Percentiles rank a stretch among this genome's conserved stretches.
These are phyloP conservation scores for Amazona guildingii DNA, from an alignment of 2,113 vertebrate species.

Conservation along the genomic window DNA sequence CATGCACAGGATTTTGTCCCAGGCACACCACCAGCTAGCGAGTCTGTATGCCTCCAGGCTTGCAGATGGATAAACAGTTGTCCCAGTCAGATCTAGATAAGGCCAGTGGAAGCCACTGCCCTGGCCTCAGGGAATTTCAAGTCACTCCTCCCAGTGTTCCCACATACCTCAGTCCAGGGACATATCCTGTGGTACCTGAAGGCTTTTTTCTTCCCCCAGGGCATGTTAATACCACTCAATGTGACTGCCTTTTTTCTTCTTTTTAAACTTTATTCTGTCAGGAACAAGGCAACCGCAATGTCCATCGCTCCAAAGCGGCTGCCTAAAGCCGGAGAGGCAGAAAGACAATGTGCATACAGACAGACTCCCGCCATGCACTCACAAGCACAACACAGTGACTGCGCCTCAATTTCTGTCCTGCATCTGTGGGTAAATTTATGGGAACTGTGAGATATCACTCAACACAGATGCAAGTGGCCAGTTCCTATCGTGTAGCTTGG, in stretches of 20 bases:
- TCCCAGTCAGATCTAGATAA: not conserved
- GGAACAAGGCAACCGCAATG: not conserved
- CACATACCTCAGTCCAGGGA: not conserved
- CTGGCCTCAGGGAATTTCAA: not conserved
- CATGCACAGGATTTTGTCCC: not conserved
- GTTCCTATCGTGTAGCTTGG: not conserved
- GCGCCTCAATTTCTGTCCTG: not conserved
- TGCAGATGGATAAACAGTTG: not conserved
- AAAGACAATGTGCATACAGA: not conserved
- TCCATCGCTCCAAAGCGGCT: rapidly evolving
- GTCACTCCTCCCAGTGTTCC: not conserved
- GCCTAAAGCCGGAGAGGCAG: not conserved
- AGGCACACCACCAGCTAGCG: not conserved
- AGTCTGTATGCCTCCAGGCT: not conserved
- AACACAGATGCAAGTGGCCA: not conserved
- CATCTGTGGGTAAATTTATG: not conserved
- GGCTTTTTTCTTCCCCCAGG: not conserved
- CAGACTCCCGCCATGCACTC: not conserved
- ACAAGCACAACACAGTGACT: not conserved
- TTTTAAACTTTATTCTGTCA: not conserved
- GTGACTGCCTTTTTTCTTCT: not conserved
- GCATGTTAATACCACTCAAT: not conserved
- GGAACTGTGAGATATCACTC: not conserved
- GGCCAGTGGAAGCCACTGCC: not conserved
- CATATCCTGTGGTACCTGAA: not conserved